phyloP scores from a whole-genome alignment of 2,113 vertebrate genomes.

The Girardinichthys multiradiatus region DNA sequence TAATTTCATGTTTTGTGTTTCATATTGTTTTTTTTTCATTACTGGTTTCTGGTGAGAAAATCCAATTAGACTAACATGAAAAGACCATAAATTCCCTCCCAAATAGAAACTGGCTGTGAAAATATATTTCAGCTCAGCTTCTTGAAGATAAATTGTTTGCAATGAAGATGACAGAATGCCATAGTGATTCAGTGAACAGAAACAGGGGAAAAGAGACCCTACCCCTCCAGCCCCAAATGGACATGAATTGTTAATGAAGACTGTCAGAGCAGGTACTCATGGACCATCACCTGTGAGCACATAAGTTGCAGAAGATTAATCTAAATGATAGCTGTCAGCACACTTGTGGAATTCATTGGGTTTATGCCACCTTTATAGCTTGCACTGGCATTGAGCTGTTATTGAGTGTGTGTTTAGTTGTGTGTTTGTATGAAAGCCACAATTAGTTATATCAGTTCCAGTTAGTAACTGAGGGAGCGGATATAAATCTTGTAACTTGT shows the following conservation, averaged over 20 bases:
- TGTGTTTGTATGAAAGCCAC: not conserved
- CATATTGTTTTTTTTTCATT: not conserved
- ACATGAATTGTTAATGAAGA: not conserved
- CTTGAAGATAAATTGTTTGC: not conserved
- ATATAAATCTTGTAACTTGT: slow-evolving; percentile 10
- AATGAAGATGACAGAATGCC: not conserved
- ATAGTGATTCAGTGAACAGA: not conserved
- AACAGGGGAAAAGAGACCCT: not conserved
- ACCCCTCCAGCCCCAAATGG: not conserved
- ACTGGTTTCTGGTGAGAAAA: not conserved
- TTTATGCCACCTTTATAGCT: not conserved
- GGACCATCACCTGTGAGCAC: not conserved
- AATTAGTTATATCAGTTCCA: slow-evolving; percentile 41
- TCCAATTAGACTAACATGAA: not conserved
- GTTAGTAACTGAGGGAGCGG: slow-evolving; percentile 39
- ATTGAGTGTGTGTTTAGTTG: not conserved
- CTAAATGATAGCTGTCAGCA: slow-evolving; percentile 9
- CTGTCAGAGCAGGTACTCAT: not conserved
- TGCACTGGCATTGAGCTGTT: slow-evolving; percentile 1
- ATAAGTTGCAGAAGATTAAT: slow-evolving; percentile 18
- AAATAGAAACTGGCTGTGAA: not conserved
- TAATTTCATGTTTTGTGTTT: not conserved
- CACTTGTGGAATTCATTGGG: not conserved
- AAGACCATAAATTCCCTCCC: not conserved
- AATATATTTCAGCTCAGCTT: not conserved